These are phyloP conservation scores for Dunckerocampus dactyliophorus DNA, from an alignment of 2,113 vertebrate species.

Conservation along the genomic window DNA sequence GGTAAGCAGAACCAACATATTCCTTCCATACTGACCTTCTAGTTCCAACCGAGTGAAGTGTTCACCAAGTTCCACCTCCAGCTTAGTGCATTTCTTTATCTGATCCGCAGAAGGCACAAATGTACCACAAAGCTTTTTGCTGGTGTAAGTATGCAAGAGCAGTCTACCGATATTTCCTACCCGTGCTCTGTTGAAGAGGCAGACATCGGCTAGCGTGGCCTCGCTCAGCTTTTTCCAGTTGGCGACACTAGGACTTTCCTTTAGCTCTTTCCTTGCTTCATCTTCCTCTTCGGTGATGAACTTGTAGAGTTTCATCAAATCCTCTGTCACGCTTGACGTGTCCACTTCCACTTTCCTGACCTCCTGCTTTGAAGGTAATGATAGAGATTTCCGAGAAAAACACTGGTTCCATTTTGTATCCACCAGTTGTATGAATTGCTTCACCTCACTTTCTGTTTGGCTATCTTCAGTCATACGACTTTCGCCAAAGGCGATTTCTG, in stretches of 20 bases:
- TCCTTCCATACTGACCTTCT: slow-evolving; percentile 65
- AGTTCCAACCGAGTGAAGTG: slow-evolving; percentile 59
- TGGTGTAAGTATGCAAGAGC: slow-evolving; percentile 53
- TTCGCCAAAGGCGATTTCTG: slow-evolving; percentile 68
- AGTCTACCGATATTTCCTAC: slow-evolving; percentile 63
- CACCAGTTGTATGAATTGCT: slow-evolving; percentile 62
- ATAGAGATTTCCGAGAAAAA: slow-evolving; percentile 55
- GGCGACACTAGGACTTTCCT: slow-evolving; percentile 51
- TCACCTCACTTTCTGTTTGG: slow-evolving; percentile 54
- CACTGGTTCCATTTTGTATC: slow-evolving; percentile 61
- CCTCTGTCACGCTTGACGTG: slow-evolving; percentile 55
- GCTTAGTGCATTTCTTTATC: slow-evolving; percentile 56
- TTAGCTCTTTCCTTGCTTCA: slow-evolving; percentile 54
- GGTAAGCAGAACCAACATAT: slow-evolving; percentile 63
- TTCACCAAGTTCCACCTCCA: slow-evolving; percentile 57
- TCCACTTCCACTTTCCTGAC: slow-evolving; percentile 52
- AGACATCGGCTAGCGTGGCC: slow-evolving; percentile 62
- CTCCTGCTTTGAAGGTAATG: slow-evolving; percentile 37
- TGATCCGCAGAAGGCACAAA: slow-evolving; percentile 61
- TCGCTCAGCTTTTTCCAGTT: slow-evolving; percentile 68
- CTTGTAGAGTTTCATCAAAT: slow-evolving; percentile 59
- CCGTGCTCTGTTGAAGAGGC: slow-evolving; percentile 65
- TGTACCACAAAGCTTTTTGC: slow-evolving; percentile 35
- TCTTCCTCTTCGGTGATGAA: slow-evolving; percentile 54
- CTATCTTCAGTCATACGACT: slow-evolving; percentile 64